Base-by-base conservation (phyloP, 2,113 vertebrate genomes). In the Hiodon tergisus region DNA sequence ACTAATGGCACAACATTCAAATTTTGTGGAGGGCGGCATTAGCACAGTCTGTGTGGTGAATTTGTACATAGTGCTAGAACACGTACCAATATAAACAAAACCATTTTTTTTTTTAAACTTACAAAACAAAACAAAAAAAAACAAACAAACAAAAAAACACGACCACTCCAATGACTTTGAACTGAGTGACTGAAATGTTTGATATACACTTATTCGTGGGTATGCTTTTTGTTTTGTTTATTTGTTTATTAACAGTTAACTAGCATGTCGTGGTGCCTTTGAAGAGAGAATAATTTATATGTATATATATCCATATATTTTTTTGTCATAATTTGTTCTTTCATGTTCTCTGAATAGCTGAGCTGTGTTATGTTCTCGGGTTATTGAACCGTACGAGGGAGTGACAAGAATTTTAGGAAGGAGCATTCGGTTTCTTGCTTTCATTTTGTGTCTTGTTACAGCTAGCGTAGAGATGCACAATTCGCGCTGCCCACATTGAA, bases 331-430 rank as follows among this genome's bases (percentile, higher is more conserved):
- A 14, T 69, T 55, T 69, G 51, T 13, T 47, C 48, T 72, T 6
- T 53, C 14, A 46, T 54, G 8, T 14, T 61, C 61, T n/a, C 17
- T 51, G 58, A 63, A 54, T 76, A 11, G 57, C 46, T 14, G 11
- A 53, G 67, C 47, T 65, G 65, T 48, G 85, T 84, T 88, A 85
- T 86, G 89, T 89, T 84, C 86, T 87, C 87, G 83, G 91, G 88
- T 89, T 89, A 87, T 88, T 81, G 89, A 88, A 81, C 89, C 88
- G 87, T 90, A 88, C 88, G 90, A 88, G 88, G 87, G 89, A 90
- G 86, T 88, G 87, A 88, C 81, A 89, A 85, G 87, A 89, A 90
- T 92, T 93, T 91, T 86, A 87, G 83, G 85, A 85, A 87, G 86
- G 89, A 91, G 88, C 86, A 87, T 83, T 88, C 85, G 81, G 81